Percentiles rank a stretch among this genome's conserved stretches.
Evolutionary conservation across 1,140 invertebrate genomes (phyloP).

Genomic region (Polypedilum vanderplanki): DNA sequence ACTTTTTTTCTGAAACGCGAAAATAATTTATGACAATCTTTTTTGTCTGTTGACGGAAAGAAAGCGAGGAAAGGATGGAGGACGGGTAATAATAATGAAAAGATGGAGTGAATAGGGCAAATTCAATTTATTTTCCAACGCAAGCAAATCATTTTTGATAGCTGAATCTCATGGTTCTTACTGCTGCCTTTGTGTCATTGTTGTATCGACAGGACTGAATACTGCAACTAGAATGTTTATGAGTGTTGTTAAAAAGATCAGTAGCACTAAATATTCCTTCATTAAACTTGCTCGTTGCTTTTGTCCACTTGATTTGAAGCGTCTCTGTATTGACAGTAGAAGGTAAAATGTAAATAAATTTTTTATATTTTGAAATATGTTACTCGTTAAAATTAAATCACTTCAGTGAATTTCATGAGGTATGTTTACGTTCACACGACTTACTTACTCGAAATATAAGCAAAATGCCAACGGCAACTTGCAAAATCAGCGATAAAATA

Average conservation of each 20-base stretch:
- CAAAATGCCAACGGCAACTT: slow-evolving; percentile 55
- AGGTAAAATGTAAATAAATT: not conserved
- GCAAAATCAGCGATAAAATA: slow-evolving; percentile 50
- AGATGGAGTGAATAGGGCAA: not conserved
- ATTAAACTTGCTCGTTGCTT: slow-evolving; percentile 42
- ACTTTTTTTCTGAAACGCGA: not conserved
- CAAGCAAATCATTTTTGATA: too few relatives aligned
- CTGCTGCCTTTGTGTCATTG: not conserved
- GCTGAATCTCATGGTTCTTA: too few relatives aligned
- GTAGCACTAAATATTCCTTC: slow-evolving; percentile 56
- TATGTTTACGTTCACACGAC: slow-evolving; percentile 49
- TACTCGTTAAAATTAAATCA: not conserved
- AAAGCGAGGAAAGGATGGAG: not conserved
- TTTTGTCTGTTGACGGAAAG: slow-evolving; percentile 16
- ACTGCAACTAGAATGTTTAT: slow-evolving; percentile 60
- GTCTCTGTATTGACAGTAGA: not conserved
- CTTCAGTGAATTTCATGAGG: slow-evolving; percentile 35
- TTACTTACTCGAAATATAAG: slow-evolving; percentile 54
- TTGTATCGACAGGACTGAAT: slow-evolving; percentile 49
- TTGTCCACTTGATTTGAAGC: not conserved
- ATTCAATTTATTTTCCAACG: not conserved
- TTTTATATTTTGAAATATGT: not conserved
- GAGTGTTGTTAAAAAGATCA: slow-evolving; percentile 58
- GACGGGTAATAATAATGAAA: not conserved
- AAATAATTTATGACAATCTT: slow-evolving; percentile 16